These are phyloP conservation scores for Mormyrus lacerda DNA, from an alignment of 2,113 vertebrate genomes.

Conservation along the genomic window DNA sequence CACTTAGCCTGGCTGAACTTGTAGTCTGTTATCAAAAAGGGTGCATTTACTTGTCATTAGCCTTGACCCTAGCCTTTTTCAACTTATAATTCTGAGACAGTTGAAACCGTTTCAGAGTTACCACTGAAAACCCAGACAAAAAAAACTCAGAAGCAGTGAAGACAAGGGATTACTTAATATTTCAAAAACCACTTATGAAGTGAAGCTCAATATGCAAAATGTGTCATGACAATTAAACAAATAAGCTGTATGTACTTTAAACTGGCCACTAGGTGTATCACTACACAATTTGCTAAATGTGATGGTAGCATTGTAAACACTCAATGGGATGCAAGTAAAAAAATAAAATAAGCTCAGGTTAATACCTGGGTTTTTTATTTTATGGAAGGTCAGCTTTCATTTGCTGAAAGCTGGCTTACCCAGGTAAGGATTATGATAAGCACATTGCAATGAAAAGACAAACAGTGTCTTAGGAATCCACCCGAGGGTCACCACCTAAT, in stretches of 20 bases:
- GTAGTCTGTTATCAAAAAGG: not conserved
- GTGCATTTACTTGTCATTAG: not conserved
- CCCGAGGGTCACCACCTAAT: not conserved
- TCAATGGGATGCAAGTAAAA: not conserved
- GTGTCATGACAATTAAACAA: not conserved
- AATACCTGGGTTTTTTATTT: not conserved
- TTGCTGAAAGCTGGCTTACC: not conserved
- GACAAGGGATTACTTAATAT: not conserved
- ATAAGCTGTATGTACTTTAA: not conserved
- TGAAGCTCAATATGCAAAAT: not conserved
- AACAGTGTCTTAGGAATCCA: not conserved
- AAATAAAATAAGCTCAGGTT: not conserved
- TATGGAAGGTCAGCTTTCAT: not conserved
- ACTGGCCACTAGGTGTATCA: not conserved
- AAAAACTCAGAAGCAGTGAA: not conserved
- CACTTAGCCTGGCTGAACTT: not conserved
- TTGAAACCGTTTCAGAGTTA: too few relatives aligned
- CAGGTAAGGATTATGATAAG: conserved; percentile 4
- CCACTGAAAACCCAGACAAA: not conserved
- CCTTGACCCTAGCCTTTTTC: not conserved
- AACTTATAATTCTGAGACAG: not conserved
- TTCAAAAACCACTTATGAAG: not conserved
- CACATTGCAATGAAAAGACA: not conserved
- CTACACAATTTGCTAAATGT: not conserved
- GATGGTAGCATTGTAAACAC: not conserved